Evolutionary conservation across 2,888 invertebrate genomes (phyloP).

Genomic region (Dynastes hyllus): DNA sequence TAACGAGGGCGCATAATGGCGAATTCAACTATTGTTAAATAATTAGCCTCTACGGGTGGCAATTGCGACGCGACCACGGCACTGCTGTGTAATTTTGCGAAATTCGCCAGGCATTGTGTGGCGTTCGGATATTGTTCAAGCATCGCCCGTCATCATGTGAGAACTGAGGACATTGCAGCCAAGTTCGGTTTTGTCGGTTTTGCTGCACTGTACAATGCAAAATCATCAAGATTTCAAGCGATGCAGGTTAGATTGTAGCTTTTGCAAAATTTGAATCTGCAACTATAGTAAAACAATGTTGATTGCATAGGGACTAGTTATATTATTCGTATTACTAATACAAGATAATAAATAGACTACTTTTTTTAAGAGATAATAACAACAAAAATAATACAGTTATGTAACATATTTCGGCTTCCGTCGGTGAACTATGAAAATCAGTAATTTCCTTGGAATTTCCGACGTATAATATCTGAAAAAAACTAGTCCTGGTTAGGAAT

Average conservation of each 20-base stretch:
- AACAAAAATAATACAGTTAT: too few relatives aligned
- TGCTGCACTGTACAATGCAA: neutral
- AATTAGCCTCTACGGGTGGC: constrained; percentile 15
- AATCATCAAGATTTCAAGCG: neutral
- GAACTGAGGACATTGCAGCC: neutral
- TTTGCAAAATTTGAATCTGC: neutral
- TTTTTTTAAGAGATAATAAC: too few relatives aligned
- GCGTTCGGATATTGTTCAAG: constrained; percentile 1
- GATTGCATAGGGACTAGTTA: too few relatives aligned
- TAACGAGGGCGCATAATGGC: constrained; percentile 30
- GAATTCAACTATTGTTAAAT: constrained; percentile 32
- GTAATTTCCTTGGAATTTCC: too few relatives aligned
- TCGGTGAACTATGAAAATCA: too few relatives aligned
- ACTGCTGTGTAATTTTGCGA: constrained; percentile 17
- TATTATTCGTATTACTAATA: too few relatives aligned
- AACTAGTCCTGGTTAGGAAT: too few relatives aligned
- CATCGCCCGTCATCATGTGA: neutral
- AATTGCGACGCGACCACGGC: too few relatives aligned
- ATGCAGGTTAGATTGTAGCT: too few relatives aligned
- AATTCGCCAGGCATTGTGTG: constrained; percentile 17
- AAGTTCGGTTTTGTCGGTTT: neutral
- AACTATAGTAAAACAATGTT: neutral
- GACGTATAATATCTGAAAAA: too few relatives aligned
- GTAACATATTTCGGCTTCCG: too few relatives aligned
- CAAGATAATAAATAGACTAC: too few relatives aligned